These are phyloP conservation scores for Xestia sexstrigata DNA, from an alignment of 2,888 invertebrate species.

Conservation along the genomic window DNA sequence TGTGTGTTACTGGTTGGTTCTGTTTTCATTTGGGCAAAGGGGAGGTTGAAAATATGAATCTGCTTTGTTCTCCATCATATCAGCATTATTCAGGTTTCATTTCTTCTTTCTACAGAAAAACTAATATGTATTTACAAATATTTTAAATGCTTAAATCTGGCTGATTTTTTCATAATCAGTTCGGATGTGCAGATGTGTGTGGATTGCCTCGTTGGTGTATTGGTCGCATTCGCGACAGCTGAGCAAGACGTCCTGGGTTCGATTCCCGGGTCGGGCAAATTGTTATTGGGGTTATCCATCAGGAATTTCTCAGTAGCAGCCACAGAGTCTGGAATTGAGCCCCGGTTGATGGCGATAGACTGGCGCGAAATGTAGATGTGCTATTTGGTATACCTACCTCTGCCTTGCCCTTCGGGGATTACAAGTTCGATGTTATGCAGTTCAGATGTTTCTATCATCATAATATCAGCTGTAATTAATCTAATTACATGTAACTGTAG, in stretches of 20 bases:
- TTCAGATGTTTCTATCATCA: not conserved
- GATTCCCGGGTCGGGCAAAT: not conserved
- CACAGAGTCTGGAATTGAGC: not conserved
- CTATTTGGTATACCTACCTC: not conserved
- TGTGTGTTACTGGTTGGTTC: constrained; percentile 17
- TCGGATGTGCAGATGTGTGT: not conserved
- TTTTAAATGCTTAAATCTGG: not conserved
- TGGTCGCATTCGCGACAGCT: not conserved
- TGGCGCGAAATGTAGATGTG: not conserved
- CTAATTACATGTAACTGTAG: constrained; percentile 21
- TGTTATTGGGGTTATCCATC: no score
- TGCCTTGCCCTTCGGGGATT: not conserved
- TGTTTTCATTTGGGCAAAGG: constrained; percentile 20
- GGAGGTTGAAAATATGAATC: not conserved
- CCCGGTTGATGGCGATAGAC: not conserved
- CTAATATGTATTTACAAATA: no score
- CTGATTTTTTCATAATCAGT: not conserved
- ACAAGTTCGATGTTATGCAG: not conserved
- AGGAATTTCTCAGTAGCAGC: not conserved
- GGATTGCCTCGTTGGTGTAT: not conserved
- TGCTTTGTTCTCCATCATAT: not conserved
- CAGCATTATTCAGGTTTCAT: not conserved
- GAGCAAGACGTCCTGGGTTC: not conserved
- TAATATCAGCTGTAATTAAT: not conserved
- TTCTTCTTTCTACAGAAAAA: not conserved